Evolutionary conservation across 2,888 invertebrate genomes (phyloP), one percentile per base, ranked within the genome.

Genomic region (Drosophila kokeensis): DNA sequence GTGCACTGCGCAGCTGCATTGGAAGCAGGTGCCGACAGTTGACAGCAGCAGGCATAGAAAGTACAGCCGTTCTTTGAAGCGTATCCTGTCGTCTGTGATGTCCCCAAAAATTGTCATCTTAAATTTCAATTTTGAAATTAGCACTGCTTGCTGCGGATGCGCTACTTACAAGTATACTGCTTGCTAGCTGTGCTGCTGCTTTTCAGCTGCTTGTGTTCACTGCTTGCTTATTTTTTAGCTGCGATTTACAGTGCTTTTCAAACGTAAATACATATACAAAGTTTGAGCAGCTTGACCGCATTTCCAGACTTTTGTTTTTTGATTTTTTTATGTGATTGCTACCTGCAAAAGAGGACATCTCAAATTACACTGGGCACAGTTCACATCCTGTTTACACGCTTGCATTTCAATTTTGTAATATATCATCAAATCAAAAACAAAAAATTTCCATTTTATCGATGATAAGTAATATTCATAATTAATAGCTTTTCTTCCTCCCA

Each of bases 1-100:
- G 11, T 2, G 24, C 36, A 82, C 34, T 75, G 90, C 89, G 89
- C 81, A 81, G 77, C 59, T 84, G 90, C 90, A 73, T 65, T 83
- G 89, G 91, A 91, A 91, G 71, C 60, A 60, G 58, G 53, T 50
- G 64, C n/a, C 29, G 38, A 45, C 59, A 50, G 58, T 45, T 58
- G 45, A 36, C 29, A 38, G 36, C 61, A 24, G 45, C 45, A 48
- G 21, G 30, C 34, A 38, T 67, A 18, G 11, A 73, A 54, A 69
- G 85, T 82, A 74, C 82, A 74, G 62, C 62, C 55, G 62, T 60
- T 60, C 42, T 40, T 55, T 32, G 34, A 57, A 66, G 58, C 30
- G 18, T 13, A 29, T 21, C 21, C 18, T 21, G n/a, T 24, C 24
- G 0, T 27, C 36, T 61, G 54, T 24, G 54, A 40, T 54, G 60